Base-by-base conservation (phyloP, 2,888 invertebrate genomes). In the Nasonovia ribisnigri region DNA sequence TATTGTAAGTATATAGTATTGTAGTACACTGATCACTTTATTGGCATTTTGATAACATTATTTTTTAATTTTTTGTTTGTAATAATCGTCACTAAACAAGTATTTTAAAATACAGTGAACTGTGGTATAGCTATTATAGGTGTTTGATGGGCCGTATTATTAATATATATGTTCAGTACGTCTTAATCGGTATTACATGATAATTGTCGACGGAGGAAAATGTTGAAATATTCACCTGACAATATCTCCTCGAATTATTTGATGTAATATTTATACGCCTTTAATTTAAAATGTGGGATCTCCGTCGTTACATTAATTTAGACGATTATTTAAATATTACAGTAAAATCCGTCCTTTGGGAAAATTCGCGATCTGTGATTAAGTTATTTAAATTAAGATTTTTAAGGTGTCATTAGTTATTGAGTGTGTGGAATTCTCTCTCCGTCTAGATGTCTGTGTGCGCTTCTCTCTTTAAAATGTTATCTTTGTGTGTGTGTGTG, bases 351-450 rank as follows among this genome's bases (percentile, higher is more conserved):
- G 29, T 24, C 51, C 67, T 88, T 51, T 42, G 11, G 88, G 51
- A n/a, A 51, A 54, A 51, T 77, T 36, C 36, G 77, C 29, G 77
- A 51, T 51, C 42, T 48, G 77, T 77, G 88, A 43, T 60, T 77
- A 77, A 88, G 88, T 92, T 88, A 77, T 92, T 67, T 92, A 92
- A 92, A 92, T 92, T 88, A 92, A 88, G 88, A 92, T 92, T 92
- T 92, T 67, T 88, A 88, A 43, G 67, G 67, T 43, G 20, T 42
- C 92, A 77, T 88, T 67, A 88, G 67, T 92, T 88, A 57, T 88
- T 67, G 67, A 92, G n/a, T 42, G 67, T 42, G 26, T 26, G n/a
- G 26, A n/a, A 46, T n/a, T 57, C 20, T 57, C 84, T 89, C 67
- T n/a, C 51, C 3, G 13, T 48, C 1, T 87, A 51, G 6, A n/a